These are phyloP conservation scores for Hydrocynus forskahlii DNA, from an alignment of 2,797 vertebrate genomes.

Conservation along the genomic window DNA sequence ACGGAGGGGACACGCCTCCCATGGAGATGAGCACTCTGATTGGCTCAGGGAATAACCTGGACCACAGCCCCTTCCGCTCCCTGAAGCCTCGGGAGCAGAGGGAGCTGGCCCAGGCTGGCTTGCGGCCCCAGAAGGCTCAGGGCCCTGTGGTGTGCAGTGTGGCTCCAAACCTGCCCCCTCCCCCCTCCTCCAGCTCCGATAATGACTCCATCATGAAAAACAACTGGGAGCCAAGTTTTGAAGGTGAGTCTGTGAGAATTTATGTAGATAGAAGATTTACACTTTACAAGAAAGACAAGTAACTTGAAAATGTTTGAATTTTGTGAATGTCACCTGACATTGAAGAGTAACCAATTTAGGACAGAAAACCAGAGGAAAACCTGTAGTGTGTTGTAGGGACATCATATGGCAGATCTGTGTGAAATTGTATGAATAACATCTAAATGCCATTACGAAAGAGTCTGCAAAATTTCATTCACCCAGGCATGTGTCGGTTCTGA, in stretches of 20 bases:
- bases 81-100: conserved; percentile 73
- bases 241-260: conserved; percentile 77
- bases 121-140: conserved; percentile 73
- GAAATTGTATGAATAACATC: too few species aligned
- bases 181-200: conserved; percentile 83
- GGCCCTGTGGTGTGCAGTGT: conserved; percentile 93
- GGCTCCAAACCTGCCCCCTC: conserved; percentile 89
- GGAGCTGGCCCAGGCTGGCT: conserved; percentile 69
- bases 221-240: conserved; percentile 91
- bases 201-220: conserved; percentile 88
- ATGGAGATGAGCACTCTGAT: conserved; percentile 85
- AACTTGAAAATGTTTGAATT: background rate
- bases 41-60: conserved; percentile 75
- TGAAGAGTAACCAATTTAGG: too few species aligned
- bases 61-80: conserved; percentile 77
- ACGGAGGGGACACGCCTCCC: conserved; percentile 69
- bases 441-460: too few species aligned
- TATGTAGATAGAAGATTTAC: background rate
- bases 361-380: too few species aligned
- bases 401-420: too few species aligned
- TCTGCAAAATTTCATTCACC: too few species aligned
- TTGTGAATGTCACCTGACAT: too few species aligned
- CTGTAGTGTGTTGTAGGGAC: too few species aligned
- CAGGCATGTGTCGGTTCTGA: too few species aligned
- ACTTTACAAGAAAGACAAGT: background rate